A percentile compares a stretch with the other conserved stretches of the same genome.
phyloP scores from a whole-genome alignment of 2,888 invertebrate genomes.

The Cryptophagus acutangulus region DNA sequence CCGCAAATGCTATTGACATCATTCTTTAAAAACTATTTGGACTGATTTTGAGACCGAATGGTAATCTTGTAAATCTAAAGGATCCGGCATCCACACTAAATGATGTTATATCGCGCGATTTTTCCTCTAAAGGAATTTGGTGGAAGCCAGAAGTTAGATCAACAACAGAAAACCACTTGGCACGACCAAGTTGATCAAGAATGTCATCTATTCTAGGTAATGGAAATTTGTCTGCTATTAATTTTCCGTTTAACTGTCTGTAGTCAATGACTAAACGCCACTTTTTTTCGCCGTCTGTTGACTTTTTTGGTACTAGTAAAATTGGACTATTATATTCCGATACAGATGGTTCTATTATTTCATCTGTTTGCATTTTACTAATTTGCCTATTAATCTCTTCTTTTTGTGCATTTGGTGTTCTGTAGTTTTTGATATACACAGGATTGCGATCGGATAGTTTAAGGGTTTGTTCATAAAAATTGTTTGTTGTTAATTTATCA shows the following conservation, averaged over 20 bases:
- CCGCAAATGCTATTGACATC: constrained; percentile 29
- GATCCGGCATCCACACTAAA: constrained; percentile 21
- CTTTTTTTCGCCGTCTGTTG: constrained; percentile 13
- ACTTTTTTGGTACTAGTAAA: constrained; percentile 26
- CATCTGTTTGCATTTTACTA: constrained; percentile 16
- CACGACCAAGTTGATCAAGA: constrained; percentile 20
- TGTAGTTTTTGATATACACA: constrained; percentile 26
- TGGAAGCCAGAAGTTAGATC: constrained; percentile 21
- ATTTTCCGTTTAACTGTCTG: constrained; percentile 19
- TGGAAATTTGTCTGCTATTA: constrained; percentile 21
- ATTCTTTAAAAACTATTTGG: constrained; percentile 28
- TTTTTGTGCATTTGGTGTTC: constrained; percentile 20
- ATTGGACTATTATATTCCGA: constrained; percentile 25
- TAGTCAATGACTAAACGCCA: constrained; percentile 22
- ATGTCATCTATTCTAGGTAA: constrained; percentile 23
- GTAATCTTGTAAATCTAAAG: constrained; percentile 23
- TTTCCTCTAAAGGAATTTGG: constrained; percentile 18
- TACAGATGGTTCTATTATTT: constrained; percentile 20
- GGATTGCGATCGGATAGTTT: constrained; percentile 17
- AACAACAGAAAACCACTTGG: constrained; percentile 22
- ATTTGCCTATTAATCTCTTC: constrained; percentile 22
- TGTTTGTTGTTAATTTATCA: constrained; percentile 23
- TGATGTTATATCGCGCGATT: constrained; percentile 19
- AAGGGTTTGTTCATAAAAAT: constrained; percentile 26
- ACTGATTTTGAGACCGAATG: constrained; percentile 25